Evolutionary conservation across 2,888 invertebrate genomes (phyloP).

Genomic region (Pristionchus mayeri): DNA sequence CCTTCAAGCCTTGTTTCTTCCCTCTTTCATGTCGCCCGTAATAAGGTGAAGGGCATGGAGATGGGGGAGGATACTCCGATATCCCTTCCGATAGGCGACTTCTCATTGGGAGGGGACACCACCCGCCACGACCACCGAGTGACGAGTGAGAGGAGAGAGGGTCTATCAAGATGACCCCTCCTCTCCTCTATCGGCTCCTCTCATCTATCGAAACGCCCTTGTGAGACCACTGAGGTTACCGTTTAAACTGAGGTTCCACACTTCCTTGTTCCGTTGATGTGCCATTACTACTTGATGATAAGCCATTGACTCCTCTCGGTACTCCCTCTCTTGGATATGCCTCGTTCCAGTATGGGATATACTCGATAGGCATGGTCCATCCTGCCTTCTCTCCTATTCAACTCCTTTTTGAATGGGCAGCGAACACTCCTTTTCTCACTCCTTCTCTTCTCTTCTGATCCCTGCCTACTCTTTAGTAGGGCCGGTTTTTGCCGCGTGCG

Average conservation of each 20-base stretch:
- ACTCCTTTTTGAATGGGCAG: conserved; percentile 15
- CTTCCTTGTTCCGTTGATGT: neutral
- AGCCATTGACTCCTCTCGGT: neutral
- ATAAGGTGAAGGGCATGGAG: conserved; percentile 8
- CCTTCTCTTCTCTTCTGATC: conserved; percentile 36
- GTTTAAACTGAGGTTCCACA: too few species aligned
- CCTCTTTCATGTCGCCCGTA: neutral
- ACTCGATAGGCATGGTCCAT: conserved; percentile 9
- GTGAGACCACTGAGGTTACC: neutral
- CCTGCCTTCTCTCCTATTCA: neutral
- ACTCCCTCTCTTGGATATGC: neutral
- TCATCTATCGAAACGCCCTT: neutral
- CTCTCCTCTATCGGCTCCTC: neutral
- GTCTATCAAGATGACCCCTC: conserved; percentile 28
- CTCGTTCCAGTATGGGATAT: neutral
- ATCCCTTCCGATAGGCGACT: neutral
- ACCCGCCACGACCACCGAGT: neutral
- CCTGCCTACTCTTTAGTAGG: conserved; percentile 42
- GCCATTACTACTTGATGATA: neutral
- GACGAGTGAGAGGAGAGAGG: neutral
- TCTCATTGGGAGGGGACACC: neutral
- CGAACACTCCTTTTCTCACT: conserved; percentile 33
- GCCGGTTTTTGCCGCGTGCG: neutral
- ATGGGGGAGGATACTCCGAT: neutral
- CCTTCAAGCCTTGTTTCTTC: too few species aligned